Base-by-base conservation (phyloP, 2,888 invertebrate species). In the Rhagium mordax region DNA sequence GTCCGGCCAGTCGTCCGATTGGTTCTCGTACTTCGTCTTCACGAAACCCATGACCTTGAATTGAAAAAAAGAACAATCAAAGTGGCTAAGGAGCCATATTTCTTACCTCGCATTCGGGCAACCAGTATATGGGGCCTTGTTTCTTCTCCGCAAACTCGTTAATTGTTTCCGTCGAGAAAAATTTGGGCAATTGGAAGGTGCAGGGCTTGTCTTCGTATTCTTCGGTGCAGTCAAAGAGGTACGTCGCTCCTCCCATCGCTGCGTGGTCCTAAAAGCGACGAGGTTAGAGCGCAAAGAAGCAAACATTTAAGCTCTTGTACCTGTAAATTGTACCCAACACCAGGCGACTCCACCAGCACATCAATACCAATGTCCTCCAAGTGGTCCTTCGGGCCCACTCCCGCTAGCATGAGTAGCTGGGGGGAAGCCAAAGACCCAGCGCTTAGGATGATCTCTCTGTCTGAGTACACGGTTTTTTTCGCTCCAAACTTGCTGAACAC, bases 381-480 rank as follows among this genome's bases (percentile, higher is more conserved):
- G 82, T 95, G 92, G 7, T 90, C 87, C 3, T 87, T 87, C 0
- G 94, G 93, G 3, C 95, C 95, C 10, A 96, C 90, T 0, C 97
- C 97, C 0, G 96, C 95, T 51, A 97, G 85, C 95, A 96, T 95
- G 33, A 98, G 89, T 16, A 97, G 82, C 84, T 97, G 96, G 0
- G 97, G 96, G 2, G 95, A 93, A 83, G 95, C 94, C 76, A 97
- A 90, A 0, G 96, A 88, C 0, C 97, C 98, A 0, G 96, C 96
- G 16, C 96, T 93, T 48, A 98, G 85, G 74, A 98, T 94, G 0
- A 98, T 92, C 87, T 97, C 97, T 81, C 91, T 92, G 7, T 89
- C 90, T 0, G 94, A 94, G 75, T 87, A 89, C 0, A 93, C 90
- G 7, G 88, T 89, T 77, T 78, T 80, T 64, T 81, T 87, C 3